These are phyloP conservation scores for Pleuronectes platessa DNA, from an alignment of 2,113 vertebrate species.

Conservation along the genomic window DNA sequence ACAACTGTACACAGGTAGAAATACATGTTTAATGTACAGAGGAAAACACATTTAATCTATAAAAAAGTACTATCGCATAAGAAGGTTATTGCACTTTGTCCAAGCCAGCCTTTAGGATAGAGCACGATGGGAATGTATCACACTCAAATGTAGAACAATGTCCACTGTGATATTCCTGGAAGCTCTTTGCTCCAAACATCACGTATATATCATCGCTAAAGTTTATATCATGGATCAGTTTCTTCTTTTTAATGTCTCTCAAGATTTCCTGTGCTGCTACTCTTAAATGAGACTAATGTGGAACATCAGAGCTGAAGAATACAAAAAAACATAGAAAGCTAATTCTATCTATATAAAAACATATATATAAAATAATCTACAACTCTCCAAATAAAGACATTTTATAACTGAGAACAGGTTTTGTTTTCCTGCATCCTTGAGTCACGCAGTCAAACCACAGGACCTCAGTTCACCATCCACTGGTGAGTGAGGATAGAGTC, in stretches of 20 bases:
- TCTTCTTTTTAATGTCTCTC: constrained; percentile 5
- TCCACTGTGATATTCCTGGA: too few relatives aligned
- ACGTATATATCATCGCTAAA: neutral
- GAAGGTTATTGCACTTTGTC: constrained; percentile 49
- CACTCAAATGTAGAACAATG: neutral
- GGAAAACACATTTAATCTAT: neutral
- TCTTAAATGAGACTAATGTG: constrained; percentile 20
- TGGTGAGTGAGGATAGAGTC: constrained; percentile 1
- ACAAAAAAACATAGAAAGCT: neutral
- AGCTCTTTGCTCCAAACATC: neutral
- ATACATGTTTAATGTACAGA: constrained; percentile 25
- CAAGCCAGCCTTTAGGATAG: constrained; percentile 5
- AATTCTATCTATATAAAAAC: too few relatives aligned
- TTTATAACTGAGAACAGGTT: neutral
- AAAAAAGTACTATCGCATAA: neutral
- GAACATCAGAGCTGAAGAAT: constrained; percentile 8
- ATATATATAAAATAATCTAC: neutral
- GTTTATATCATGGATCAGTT: neutral
- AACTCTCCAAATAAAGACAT: neutral
- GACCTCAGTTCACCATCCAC: constrained; percentile 1
- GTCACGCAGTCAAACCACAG: neutral
- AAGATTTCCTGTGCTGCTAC: neutral
- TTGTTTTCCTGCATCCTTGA: neutral
- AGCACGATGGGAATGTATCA: neutral
- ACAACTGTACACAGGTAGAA: constrained; percentile 14